These are phyloP conservation scores for Ammodytes marinus DNA, from an alignment of 2,113 vertebrate species.

Conservation along the genomic window DNA sequence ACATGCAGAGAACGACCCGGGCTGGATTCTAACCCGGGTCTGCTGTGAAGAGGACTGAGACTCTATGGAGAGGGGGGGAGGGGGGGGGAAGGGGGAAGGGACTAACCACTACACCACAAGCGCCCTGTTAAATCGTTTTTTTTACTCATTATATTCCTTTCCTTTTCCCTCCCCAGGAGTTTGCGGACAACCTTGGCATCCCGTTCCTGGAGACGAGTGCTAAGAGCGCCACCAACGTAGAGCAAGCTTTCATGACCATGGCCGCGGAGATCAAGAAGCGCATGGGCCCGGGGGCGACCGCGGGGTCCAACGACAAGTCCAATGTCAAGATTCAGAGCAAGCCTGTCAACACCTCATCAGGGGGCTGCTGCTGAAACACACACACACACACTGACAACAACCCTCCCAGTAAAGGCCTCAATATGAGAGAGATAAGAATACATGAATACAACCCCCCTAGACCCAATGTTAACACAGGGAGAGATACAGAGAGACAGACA, in stretches of 20 bases:
- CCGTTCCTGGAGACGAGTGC: slow-evolving; percentile 98
- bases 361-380: slow-evolving; percentile 90
- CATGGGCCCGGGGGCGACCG: slow-evolving; percentile 95
- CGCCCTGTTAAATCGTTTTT: background rate
- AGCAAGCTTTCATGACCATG: slow-evolving; percentile 99
- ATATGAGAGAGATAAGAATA: background rate
- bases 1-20: too few relatives aligned
- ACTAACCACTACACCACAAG: too few relatives aligned
- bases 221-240: slow-evolving; percentile 98
- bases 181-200: slow-evolving; percentile 96
- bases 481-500: slow-evolving; percentile 63
- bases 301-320: slow-evolving; percentile 93
- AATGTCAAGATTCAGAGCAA: slow-evolving; percentile 99
- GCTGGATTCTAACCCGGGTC: too few relatives aligned
- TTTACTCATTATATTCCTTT: too few relatives aligned
- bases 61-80: too few relatives aligned
- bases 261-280: slow-evolving; percentile 98
- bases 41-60: too few relatives aligned
- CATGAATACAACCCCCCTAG: slow-evolving; percentile 30
- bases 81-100: too few relatives aligned
- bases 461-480: slow-evolving; percentile 57
- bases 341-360: slow-evolving; percentile 95
- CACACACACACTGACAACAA: too few relatives aligned
- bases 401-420: too few relatives aligned
- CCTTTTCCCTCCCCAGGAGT: slow-evolving; percentile 85